phyloP scores from a whole-genome alignment of 2,797 vertebrate species.

The Enoplosus armatus region DNA sequence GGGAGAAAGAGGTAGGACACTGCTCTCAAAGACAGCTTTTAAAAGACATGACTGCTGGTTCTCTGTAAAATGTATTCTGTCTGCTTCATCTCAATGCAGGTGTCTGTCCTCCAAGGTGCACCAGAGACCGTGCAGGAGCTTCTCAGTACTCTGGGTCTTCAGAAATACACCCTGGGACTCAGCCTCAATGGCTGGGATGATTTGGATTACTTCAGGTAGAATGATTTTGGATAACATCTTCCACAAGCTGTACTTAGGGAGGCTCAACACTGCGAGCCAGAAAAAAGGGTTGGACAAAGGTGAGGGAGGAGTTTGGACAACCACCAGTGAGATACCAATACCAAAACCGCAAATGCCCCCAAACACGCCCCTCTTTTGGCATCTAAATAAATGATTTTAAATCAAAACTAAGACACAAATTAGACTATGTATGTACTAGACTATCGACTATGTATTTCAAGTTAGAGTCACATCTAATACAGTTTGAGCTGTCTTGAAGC shows the following conservation, averaged over 20 bases:
- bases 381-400: background rate
- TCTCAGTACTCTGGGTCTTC: slow-evolving; percentile 84
- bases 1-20: slow-evolving; percentile 84
- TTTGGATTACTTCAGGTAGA: slow-evolving; percentile 88
- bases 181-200: slow-evolving; percentile 89
- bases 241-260: background rate
- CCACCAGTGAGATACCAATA: background rate
- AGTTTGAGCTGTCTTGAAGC: background rate
- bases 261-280: background rate
- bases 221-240: background rate
- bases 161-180: slow-evolving; percentile 86
- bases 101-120: slow-evolving; percentile 81
- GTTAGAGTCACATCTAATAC: background rate
- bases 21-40: background rate
- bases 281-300: background rate
- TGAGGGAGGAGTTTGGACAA: background rate
- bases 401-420: background rate
- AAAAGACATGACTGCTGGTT: background rate
- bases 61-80: background rate
- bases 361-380: background rate
- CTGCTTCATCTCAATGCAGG: slow-evolving; percentile 69
- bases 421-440: too few species aligned
- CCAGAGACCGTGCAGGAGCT: slow-evolving; percentile 87
- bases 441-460: background rate
- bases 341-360: background rate